A percentile compares a stretch with the other conserved stretches of the same genome.
Conservation (phyloP, 1,140 invertebrate species). For the Solenopsis fugax region DNA sequence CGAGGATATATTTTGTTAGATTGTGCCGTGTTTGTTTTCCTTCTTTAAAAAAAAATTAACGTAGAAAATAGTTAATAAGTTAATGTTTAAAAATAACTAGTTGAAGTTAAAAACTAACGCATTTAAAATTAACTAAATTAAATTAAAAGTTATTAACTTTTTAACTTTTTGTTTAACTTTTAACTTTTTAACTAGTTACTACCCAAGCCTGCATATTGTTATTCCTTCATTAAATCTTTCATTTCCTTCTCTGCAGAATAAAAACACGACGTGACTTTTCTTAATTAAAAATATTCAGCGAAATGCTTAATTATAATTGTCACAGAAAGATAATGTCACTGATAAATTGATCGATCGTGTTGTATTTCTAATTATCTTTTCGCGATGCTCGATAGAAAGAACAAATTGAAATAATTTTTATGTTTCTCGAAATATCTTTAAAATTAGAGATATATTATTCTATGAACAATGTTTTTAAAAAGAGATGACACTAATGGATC, state of each 20-base stretch:
- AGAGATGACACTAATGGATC: not conserved
- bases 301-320: not conserved
- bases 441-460: not conserved
- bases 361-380: not conserved
- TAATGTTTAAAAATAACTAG: too few species aligned
- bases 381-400: not conserved
- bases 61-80: too few species aligned
- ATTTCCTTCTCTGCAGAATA: not conserved
- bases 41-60: too few species aligned
- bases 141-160: too few species aligned
- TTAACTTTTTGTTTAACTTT: too few species aligned
- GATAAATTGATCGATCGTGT: not conserved
- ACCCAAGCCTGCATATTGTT: too few species aligned
- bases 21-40: too few species aligned
- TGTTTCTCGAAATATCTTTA: not conserved
- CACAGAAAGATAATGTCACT: not conserved
- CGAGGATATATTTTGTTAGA: too few species aligned
- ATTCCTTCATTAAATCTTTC: not conserved
- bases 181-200: too few species aligned
- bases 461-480: not conserved
- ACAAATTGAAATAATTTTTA: not conserved
- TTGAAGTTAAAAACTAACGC: too few species aligned
- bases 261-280: not conserved
- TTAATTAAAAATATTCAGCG: not conserved
- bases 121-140: too few species aligned